Evolutionary conservation across 2,113 vertebrate genomes (phyloP).

Genomic region (Pteruthius melanotis): DNA sequence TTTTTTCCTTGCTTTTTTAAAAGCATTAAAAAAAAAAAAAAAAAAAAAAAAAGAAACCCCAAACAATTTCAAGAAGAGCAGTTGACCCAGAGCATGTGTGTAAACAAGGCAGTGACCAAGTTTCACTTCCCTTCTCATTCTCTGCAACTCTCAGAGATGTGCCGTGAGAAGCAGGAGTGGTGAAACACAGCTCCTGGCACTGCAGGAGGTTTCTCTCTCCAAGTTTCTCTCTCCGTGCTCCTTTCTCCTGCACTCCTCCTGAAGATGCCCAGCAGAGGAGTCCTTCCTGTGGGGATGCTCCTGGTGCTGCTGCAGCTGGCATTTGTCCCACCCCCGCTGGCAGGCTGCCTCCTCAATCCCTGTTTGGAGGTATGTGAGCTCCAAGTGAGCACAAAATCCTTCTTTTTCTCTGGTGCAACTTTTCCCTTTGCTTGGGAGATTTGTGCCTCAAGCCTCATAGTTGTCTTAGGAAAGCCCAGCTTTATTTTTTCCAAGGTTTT

Average conservation of each 20-base stretch:
- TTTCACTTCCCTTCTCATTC: conserved; percentile 17
- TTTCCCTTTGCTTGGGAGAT: neutral
- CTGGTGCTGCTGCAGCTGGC: conserved; percentile 18
- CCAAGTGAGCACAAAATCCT: neutral
- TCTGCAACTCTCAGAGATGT: fast-evolving
- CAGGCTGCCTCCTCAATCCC: neutral
- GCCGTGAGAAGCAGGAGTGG: neutral
- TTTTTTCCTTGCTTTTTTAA: neutral
- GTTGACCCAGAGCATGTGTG: neutral
- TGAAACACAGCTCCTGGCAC: neutral
- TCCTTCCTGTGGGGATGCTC: neutral
- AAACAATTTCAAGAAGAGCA: neutral
- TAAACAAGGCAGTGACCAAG: neutral
- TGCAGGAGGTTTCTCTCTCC: neutral
- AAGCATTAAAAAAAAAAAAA: too few relatives aligned
- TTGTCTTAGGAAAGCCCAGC: neutral
- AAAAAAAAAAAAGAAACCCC: too few relatives aligned
- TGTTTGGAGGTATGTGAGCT: conserved; percentile 69
- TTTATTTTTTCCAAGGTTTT: neutral
- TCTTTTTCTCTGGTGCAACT: neutral
- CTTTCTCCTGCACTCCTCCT: neutral
- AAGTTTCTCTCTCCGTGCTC: neutral
- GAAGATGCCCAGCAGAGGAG: conserved; percentile 37
- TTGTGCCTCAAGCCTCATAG: neutral
- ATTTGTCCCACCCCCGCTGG: neutral